Percentiles rank a stretch among this genome's conserved stretches.
Evolutionary conservation across 2,888 invertebrate genomes (phyloP).

Genomic region (Anorthoa munda): DNA sequence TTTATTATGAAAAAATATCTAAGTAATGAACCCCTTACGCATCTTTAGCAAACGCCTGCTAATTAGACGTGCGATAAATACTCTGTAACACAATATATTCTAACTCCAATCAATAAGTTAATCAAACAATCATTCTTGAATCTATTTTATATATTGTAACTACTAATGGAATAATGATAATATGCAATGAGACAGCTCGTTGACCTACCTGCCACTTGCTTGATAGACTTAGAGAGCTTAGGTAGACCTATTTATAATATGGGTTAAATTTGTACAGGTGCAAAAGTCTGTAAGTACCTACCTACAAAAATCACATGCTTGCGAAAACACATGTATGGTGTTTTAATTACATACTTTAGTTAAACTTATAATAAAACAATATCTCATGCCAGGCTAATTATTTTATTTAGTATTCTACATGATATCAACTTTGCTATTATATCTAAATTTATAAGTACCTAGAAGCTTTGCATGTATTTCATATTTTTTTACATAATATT

Average conservation of each 20-base stretch:
- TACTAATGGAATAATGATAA: too few species aligned
- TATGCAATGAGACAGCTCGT: background rate
- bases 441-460: too few species aligned
- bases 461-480: background rate
- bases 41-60: too few species aligned
- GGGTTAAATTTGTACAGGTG: background rate
- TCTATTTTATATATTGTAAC: too few species aligned
- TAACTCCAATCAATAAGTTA: too few species aligned
- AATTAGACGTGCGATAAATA: too few species aligned
- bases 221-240: background rate
- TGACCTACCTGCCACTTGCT: background rate
- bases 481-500: background rate
- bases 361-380: background rate
- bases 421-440: too few species aligned
- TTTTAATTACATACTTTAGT: background rate
- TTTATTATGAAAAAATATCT: too few species aligned
- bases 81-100: too few species aligned
- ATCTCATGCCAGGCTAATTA: background rate
- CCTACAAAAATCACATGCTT: background rate
- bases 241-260: background rate
- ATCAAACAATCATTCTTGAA: too few species aligned
- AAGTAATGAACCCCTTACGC: too few species aligned
- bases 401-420: background rate
- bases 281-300: background rate
- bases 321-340: background rate